Evolutionary conservation across 2,888 invertebrate genomes (phyloP).

Genomic region (Exephanes ischioxanthus): DNA sequence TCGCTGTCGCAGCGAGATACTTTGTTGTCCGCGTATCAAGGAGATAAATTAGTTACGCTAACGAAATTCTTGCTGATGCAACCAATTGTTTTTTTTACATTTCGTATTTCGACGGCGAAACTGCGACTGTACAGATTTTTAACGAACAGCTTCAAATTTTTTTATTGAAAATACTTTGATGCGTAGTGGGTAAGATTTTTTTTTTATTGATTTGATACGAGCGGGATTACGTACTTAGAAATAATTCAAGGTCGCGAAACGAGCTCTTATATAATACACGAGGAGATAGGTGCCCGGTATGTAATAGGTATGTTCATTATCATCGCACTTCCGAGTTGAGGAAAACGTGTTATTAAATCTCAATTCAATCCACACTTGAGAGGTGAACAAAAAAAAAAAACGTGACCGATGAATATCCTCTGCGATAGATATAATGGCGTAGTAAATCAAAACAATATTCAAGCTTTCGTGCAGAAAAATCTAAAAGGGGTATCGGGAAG

Average conservation of each 20-base stretch:
- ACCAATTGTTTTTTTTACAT: background rate
- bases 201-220: background rate
- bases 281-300: background rate
- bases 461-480: conserved; percentile 1
- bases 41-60: background rate
- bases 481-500: background rate
- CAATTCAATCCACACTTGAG: conserved; percentile 24
- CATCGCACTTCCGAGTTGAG: conserved; percentile 40
- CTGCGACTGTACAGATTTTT: background rate
- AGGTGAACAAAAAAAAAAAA: conserved; percentile 5
- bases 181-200: background rate
- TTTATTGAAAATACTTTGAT: background rate
- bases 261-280: background rate
- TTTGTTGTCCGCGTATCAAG: background rate
- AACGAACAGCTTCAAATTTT: background rate
- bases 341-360: conserved; percentile 26
- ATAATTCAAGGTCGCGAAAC: conserved; percentile 25
- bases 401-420: conserved; percentile 7
- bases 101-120: background rate
- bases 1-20: background rate
- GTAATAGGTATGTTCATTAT: conserved; percentile 43
- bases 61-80: background rate
- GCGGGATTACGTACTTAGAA: conserved; percentile 4
- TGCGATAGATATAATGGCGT: background rate
- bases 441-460: background rate